Evolutionary conservation across 1,140 invertebrate genomes (phyloP).

Genomic region (Dendrolimus punctatus): DNA sequence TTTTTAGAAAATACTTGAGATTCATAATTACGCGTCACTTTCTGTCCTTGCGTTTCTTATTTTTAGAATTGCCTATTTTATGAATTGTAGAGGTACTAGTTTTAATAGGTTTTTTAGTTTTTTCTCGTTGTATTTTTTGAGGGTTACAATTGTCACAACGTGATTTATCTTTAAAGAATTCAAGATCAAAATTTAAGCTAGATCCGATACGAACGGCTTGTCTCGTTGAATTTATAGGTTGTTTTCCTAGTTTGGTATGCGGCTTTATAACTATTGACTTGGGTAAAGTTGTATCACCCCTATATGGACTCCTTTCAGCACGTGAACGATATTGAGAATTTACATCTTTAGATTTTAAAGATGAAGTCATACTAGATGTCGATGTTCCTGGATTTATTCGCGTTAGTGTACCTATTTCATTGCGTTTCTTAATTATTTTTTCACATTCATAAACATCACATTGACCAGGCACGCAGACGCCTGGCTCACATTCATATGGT

Average conservation of each 20-base stretch:
- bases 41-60: background rate
- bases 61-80: background rate
- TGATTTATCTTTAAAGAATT: slow-evolving; percentile 16
- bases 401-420: slow-evolving; percentile 3
- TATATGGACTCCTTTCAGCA: background rate
- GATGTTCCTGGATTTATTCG: background rate
- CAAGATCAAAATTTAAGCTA: slow-evolving; percentile 12
- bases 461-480: slow-evolving; percentile 20
- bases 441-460: slow-evolving; percentile 26
- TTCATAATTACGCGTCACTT: slow-evolving; percentile 1
- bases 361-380: slow-evolving; percentile 5
- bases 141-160: background rate
- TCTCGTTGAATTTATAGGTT: background rate
- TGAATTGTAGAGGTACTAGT: background rate
- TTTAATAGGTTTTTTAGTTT: background rate
- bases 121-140: background rate
- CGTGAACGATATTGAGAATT: background rate
- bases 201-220: slow-evolving; percentile 9
- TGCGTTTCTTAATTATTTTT: slow-evolving; percentile 5
- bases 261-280: background rate
- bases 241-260: background rate
- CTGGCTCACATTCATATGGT: slow-evolving; percentile 26
- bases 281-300: background rate
- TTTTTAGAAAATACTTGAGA: slow-evolving; percentile 3
- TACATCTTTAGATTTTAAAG: background rate